Evolutionary conservation across 1,140 invertebrate genomes (phyloP), one percentile per base, ranked within the genome.

Genomic region (Patella vulgata): DNA sequence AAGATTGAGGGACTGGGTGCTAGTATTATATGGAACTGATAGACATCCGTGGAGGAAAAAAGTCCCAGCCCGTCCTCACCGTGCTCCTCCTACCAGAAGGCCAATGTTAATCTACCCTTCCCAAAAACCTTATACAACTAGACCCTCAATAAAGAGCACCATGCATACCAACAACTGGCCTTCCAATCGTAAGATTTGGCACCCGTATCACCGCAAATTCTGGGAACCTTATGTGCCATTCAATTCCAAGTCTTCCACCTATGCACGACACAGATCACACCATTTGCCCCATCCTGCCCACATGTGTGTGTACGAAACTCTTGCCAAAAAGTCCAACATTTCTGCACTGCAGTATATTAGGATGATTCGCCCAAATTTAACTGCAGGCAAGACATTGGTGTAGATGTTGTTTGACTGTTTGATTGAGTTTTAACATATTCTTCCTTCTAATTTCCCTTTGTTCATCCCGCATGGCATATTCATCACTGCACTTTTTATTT

Each of bases 1-100:
- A 65, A 71, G 66, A 46, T 67, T 83, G 52, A 73, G 75, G 42
- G 76, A 79, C 59, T 82, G 80, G 80, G 70, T 74, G 17, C 75
- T 83, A 33, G 81, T 83, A 8, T 63, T 83, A 47, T 79, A 80
- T 68, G 82, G 82, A 52, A 83, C 82, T 8, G 75, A 77, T 56
- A 69, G 60, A n/a, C 65, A 75, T 52, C 78, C 80, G 27, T 69
- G 73, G 57, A 66, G 75, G 33, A 36, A 36, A 36, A 36, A 36
- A 36, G 14, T 36, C 33, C 33, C 25, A 52, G 46, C 27, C 48
- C 63, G 31, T 68, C 65, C 40, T 67, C 66, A 40, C 63, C 76
- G 43, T 66, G 63, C 36, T 68, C 67, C 23, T 74, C 62, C 46
- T 17, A 61, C 54, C 33, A 25, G 48, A 19, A 47, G 17, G 21